phyloP scores from a whole-genome alignment of 2,113 vertebrate genomes.

The Labeo catla region DNA sequence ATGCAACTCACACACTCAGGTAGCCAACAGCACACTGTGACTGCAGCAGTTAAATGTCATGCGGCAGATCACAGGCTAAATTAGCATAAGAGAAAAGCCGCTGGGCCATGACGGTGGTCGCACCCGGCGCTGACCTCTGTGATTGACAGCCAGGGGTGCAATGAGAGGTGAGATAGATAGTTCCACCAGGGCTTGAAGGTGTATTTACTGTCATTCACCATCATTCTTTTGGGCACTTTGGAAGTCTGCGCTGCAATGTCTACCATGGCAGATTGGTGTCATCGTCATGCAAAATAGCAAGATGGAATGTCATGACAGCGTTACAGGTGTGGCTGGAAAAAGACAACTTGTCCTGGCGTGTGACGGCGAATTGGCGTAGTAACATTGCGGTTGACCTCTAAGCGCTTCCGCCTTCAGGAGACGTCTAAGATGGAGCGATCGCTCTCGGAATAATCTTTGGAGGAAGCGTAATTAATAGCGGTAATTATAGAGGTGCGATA shows the following conservation, averaged over 20 bases:
- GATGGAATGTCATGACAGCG: constrained; percentile 19
- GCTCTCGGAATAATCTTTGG: constrained; percentile 35
- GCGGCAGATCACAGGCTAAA: constrained; percentile 45
- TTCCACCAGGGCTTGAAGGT: constrained; percentile 31
- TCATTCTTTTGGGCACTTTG: constrained; percentile 34
- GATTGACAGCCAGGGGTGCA: constrained; percentile 56
- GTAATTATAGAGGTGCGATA: constrained; percentile 53
- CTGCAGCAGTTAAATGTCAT: constrained; percentile 53
- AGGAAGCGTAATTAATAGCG: constrained; percentile 51
- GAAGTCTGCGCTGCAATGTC: constrained; percentile 22
- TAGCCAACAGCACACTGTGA: constrained; percentile 41
- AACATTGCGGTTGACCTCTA: constrained; percentile 44
- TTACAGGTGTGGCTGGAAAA: constrained; percentile 8
- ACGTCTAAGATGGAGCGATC: constrained; percentile 18
- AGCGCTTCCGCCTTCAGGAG: constrained; percentile 18
- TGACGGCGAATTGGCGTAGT: neutral
- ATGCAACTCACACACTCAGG: constrained; percentile 29
- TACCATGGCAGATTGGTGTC: constrained; percentile 11
- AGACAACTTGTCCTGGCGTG: neutral
- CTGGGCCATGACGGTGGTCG: constrained; percentile 43
- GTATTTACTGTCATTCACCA: constrained; percentile 57
- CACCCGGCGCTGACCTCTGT: constrained; percentile 42
- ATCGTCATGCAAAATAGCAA: constrained; percentile 35
- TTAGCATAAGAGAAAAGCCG: constrained; percentile 52
- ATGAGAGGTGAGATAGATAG: constrained; percentile 50